Base-by-base conservation (phyloP, 2,888 invertebrate species). In the Lottia gigantea region DNA sequence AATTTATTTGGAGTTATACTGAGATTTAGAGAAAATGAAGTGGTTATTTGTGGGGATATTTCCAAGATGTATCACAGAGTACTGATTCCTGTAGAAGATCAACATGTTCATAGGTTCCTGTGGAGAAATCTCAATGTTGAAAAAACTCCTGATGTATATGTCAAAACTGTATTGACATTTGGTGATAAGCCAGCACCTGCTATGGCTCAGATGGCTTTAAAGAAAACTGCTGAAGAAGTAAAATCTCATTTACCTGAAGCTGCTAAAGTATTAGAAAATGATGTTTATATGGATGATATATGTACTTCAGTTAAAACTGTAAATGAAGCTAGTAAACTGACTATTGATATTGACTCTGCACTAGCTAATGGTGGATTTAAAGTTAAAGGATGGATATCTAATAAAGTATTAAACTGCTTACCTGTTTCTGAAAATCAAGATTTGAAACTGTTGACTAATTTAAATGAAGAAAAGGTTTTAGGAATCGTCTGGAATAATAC, bases 11-110 rank as follows among this genome's bases (percentile, higher is more conserved):
- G 31, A 16, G 63, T 63, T 23, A 31, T 63, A n/a, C n/a, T 23
- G 25, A 26, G 63, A 63, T 63, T 63, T 25, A 11, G 63, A 14
- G 19, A 63, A 63, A 16, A 40, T n/a, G 31, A 40, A 40, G 26
- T 63, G 15, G 63, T 40, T 31, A 63, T 63, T 6, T 26, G 26
- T 63, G 11, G 19, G n/a, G 63, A 63, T 25, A 40, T 63, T 31
- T 67, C 64, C 8, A 71, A 71, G 45, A 71, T 65, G 71, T 68
- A 71, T n/a, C 67, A 68, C 46, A 62, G 67, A 15, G 55, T 68
- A 12, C 45, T 23, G 31, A 46, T 71, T 25, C 40, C 62, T 23
- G 7, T 19, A 49, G 25, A 45, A 16, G 71, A 68, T 46, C 64
- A 67, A 49, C 62, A 71, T 46, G 31, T 31, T 4, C 71, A 71